A percentile compares a stretch with the other conserved stretches of the same genome.
These are phyloP conservation scores for Pseudorhombus dupliciocellatus DNA, from an alignment of 2,113 vertebrate species.

Conservation along the genomic window DNA sequence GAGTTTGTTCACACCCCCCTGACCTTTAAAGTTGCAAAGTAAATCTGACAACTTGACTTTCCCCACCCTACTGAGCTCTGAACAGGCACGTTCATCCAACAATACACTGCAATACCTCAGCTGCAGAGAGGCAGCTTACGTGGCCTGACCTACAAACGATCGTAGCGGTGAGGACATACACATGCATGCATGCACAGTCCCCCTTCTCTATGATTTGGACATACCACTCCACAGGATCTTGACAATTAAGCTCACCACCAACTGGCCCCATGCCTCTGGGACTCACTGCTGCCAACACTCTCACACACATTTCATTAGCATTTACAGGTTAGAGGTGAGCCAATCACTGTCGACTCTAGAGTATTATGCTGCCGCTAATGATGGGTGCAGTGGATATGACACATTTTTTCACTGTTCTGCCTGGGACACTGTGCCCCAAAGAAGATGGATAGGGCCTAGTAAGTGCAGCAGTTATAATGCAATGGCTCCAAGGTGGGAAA, in stretches of 20 bases:
- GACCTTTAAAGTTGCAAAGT: not conserved
- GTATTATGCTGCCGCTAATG: slow-evolving; percentile 65
- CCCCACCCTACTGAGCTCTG: not conserved
- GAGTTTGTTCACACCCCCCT: not conserved
- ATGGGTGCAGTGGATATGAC: slow-evolving; percentile 60
- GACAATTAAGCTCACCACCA: slow-evolving; percentile 81
- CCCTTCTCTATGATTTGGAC: slow-evolving; percentile 48
- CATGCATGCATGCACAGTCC: slow-evolving; percentile 24
- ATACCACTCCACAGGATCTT: slow-evolving; percentile 70
- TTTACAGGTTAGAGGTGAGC: slow-evolving; percentile 79
- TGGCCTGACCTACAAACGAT: slow-evolving; percentile 56
- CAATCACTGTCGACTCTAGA: slow-evolving; percentile 71
- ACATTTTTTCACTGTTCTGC: slow-evolving; percentile 55
- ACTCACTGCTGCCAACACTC: slow-evolving; percentile 43
- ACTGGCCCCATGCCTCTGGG: slow-evolving; percentile 56
- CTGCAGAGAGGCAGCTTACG: slow-evolving; percentile 47
- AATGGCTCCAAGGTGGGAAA: slow-evolving; percentile 20
- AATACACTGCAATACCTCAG: slow-evolving; percentile 2
- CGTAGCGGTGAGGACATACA: slow-evolving; percentile 41
- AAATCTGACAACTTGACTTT: not conserved
- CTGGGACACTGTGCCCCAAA: slow-evolving; percentile 50
- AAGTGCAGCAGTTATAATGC: slow-evolving; percentile 26
- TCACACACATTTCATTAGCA: slow-evolving; percentile 73
- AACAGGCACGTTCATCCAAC: slow-evolving; percentile 1
- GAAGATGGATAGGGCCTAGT: slow-evolving; percentile 56